Percentiles rank a stretch among this genome's conserved stretches.
Conservation (phyloP, 1,140 invertebrate genomes). For the Scaptomyza graminum region DNA sequence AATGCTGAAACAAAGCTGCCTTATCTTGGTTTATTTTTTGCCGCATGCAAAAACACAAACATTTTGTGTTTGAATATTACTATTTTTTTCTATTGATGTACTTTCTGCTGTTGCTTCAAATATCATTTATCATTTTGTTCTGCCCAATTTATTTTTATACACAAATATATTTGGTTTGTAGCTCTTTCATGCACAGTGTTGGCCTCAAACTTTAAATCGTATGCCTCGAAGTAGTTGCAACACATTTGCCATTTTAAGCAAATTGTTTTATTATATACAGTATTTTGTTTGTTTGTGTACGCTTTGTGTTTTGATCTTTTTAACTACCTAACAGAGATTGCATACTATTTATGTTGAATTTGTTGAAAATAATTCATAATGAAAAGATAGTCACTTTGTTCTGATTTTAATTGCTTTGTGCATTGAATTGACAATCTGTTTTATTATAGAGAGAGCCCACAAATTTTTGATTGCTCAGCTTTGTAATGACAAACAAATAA, state of each 20-base stretch:
- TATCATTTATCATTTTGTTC: constrained; percentile 35
- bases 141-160: constrained; percentile 4
- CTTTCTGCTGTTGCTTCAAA: constrained; percentile 27
- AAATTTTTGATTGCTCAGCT: constrained; percentile 14
- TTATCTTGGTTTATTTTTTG: background rate
- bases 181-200: background rate
- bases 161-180: background rate
- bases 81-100: background rate
- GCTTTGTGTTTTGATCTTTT: background rate
- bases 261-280: background rate
- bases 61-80: background rate
- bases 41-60: background rate
- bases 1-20: background rate
- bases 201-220: background rate
- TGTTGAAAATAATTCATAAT: constrained; percentile 13
- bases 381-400: constrained; percentile 14
- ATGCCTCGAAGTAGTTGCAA: background rate
- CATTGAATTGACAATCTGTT: constrained; percentile 34
- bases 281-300: background rate
- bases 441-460: background rate
- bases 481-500: constrained; percentile 14
- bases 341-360: background rate
- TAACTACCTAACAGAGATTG: constrained; percentile 4
- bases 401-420: constrained; percentile 50
- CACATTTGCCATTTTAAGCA: background rate